A percentile compares a stretch with the other conserved stretches of the same genome.
Conservation (phyloP, 1,140 invertebrate genomes). For the Elymnias hypermnestra region DNA sequence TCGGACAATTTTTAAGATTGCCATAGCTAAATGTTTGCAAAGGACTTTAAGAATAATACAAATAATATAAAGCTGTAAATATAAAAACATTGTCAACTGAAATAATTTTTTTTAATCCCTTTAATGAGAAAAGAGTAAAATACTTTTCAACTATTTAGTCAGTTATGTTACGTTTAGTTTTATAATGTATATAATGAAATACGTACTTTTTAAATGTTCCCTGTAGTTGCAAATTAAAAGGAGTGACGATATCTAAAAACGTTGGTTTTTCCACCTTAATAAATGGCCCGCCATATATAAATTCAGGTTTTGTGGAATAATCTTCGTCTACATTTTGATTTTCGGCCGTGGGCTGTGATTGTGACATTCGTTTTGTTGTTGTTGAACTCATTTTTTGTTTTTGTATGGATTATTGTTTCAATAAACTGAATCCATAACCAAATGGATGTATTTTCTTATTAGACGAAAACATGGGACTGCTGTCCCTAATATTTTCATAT, state of each 20-base stretch:
- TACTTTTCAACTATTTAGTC: too few relatives aligned
- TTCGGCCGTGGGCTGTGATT: too few relatives aligned
- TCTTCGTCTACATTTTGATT: slow-evolving; percentile 29
- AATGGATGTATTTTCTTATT: background rate
- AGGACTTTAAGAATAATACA: too few relatives aligned
- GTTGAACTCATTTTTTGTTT: slow-evolving; percentile 1
- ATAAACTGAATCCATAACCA: slow-evolving; percentile 4
- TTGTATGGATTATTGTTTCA: background rate
- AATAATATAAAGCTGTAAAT: too few relatives aligned
- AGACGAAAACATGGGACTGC: slow-evolving; percentile 8
- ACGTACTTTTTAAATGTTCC: slow-evolving; percentile 64
- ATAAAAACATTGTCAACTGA: too few relatives aligned
- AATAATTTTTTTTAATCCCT: too few relatives aligned
- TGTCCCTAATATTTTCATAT: background rate
- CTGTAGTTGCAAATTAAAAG: slow-evolving; percentile 49
- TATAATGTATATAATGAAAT: too few relatives aligned
- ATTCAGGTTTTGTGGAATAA: slow-evolving; percentile 43
- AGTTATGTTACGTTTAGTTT: too few relatives aligned
- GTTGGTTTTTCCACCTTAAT: slow-evolving; percentile 41
- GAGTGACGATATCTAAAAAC: slow-evolving; percentile 46
- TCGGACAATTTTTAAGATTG: too few relatives aligned
- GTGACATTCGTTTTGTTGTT: slow-evolving; percentile 38
- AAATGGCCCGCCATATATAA: slow-evolving; percentile 65
- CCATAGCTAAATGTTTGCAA: too few relatives aligned
- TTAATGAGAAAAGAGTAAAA: too few relatives aligned